Evolutionary conservation across 2,113 vertebrate species (phyloP), one percentile per base, ranked within the genome.

Genomic region (Ursus arctos): DNA sequence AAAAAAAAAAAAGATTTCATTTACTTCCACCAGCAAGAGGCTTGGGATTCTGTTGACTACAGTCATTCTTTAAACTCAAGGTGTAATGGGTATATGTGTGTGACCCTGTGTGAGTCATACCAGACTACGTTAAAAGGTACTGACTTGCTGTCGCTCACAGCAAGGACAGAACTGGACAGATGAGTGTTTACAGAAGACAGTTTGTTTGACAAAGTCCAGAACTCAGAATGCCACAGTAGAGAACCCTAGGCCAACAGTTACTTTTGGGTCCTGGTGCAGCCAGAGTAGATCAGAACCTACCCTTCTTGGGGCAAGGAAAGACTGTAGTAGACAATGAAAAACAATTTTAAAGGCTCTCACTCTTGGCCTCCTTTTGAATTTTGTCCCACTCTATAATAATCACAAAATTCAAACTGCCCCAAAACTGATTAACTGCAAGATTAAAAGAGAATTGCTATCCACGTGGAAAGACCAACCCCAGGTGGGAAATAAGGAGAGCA

Each of bases 391-490:
- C 49, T 57, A 9, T 51, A 74, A 72, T 72, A 97, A 96, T 95
- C 93, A 93, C 53, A 91, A 95, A 91, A 51, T 13, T 22, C 33
- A 63, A 94, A 97, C 91, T 26, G 95, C 95, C 87, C 22, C 65
- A 92, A 77, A 33, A 94, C 33, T 96, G 69, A 36, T 95, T 97
- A 97, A 80, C 88, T 67, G 28, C 15, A 97, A 97, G 55, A 33
- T 6, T 2, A 67, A 92, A 43, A 92, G 74, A 92, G 40, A 95
- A 88, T 79, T 53, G 22, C 51, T 33, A 16, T 0, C 8, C 81
- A 72, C 91, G 43, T 94, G 96, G 91, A 93, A 95, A 95, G 88
- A 16, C 88, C 16, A 81, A 72, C 61, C 51, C 93, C 91, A 94
- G 98, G 97, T 55, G 71, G 90, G 92, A 59, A 89, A 79, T 55